Conservation (phyloP, 1,140 invertebrate genomes). For the Scaptomyza montana region DNA sequence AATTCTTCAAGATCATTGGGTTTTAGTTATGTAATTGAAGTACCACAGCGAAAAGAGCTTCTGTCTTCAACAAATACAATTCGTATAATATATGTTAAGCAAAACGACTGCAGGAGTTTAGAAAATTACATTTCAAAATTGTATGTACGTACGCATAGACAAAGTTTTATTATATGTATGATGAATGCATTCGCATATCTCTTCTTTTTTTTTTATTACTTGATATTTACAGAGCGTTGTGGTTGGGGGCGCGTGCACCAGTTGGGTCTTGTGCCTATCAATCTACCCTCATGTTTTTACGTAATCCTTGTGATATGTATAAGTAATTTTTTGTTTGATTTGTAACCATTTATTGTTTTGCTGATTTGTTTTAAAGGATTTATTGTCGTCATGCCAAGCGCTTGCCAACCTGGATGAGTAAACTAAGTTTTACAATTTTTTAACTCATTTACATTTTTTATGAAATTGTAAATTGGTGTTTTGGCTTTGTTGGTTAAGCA, state of each 20-base stretch:
- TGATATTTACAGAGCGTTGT: background rate
- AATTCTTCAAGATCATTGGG: background rate
- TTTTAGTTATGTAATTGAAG: constrained; percentile 8
- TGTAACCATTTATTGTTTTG: constrained; percentile 26
- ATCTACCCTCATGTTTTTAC: constrained; percentile 23
- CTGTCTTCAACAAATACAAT: constrained; percentile 7
- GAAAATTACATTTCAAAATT: too few relatives aligned
- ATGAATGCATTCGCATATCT: constrained; percentile 42
- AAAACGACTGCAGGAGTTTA: constrained; percentile 25
- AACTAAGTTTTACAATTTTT: background rate
- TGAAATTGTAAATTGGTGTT: background rate
- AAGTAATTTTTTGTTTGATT: constrained; percentile 26
- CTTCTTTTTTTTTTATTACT: background rate
- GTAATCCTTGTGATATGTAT: too few relatives aligned
- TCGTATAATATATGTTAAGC: constrained; percentile 7
- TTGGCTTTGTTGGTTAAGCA: background rate
- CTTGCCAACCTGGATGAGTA: background rate
- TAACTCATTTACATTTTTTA: background rate
- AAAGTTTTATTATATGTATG: constrained; percentile 4
- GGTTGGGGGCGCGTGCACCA: constrained; percentile 15
- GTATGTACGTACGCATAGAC: too few relatives aligned
- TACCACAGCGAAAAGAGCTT: background rate
- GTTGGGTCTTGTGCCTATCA: constrained; percentile 26
- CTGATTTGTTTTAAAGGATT: constrained; percentile 1
- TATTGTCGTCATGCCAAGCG: constrained; percentile 1